Conservation (phyloP, 2,888 invertebrate species). For the Lydus trimaculatus region DNA sequence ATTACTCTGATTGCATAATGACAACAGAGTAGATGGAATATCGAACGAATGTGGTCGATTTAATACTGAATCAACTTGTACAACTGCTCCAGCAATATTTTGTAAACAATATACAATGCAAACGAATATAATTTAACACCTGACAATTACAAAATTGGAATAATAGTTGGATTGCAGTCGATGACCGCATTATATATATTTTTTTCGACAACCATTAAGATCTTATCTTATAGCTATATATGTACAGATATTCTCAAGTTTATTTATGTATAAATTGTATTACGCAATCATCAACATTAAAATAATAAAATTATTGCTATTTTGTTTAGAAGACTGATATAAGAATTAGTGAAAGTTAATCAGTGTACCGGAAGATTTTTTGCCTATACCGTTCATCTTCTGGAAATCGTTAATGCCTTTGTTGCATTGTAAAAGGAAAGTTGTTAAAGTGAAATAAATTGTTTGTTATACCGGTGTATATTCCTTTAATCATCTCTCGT, state of each 20-base stretch:
- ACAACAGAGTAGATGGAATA: neutral
- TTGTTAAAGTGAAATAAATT: too few relatives aligned
- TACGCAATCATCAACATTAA: neutral
- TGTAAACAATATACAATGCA: neutral
- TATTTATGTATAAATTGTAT: neutral
- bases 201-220: neutral
- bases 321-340: too few relatives aligned
- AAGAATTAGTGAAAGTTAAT: neutral
- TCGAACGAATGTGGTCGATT: neutral
- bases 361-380: neutral
- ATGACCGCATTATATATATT: too few relatives aligned
- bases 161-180: too few relatives aligned
- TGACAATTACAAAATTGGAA: too few relatives aligned
- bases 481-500: neutral
- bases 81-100: neutral
- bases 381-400: too few relatives aligned
- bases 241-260: neutral
- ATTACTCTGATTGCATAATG: neutral
- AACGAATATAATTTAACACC: too few relatives aligned
- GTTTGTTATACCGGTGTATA: neutral
- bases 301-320: neutral
- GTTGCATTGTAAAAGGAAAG: too few relatives aligned
- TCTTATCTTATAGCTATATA: neutral
- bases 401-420: too few relatives aligned
- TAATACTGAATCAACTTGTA: neutral